Conservation (phyloP, 2,888 invertebrate species). For the Drosophila mercatorum region DNA sequence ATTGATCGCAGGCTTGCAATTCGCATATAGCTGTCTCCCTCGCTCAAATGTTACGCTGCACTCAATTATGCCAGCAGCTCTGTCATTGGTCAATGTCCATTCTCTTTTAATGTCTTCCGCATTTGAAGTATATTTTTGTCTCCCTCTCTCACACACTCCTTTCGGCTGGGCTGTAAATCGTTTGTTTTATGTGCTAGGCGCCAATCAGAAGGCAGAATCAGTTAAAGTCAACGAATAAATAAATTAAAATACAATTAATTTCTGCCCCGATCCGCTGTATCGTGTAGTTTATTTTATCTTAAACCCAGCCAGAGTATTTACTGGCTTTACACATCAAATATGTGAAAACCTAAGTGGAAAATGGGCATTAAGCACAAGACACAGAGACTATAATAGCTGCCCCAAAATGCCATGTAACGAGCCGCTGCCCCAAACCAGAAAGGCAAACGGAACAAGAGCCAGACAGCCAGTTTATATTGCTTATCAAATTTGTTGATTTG, state of each 20-base stretch:
- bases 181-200: not conserved
- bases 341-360: slow-evolving; percentile 30
- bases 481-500: slow-evolving; percentile 81
- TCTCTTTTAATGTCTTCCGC: too few species aligned
- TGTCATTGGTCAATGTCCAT: not conserved
- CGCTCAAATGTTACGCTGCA: not conserved
- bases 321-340: slow-evolving; percentile 28
- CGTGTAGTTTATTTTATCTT: slow-evolving; percentile 28
- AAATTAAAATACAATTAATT: slow-evolving; percentile 29
- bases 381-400: slow-evolving; percentile 39
- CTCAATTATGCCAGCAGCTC: not conserved
- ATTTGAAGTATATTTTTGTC: not conserved
- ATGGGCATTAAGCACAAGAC: slow-evolving; percentile 29
- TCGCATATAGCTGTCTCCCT: not conserved
- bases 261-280: slow-evolving; percentile 8
- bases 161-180: not conserved
- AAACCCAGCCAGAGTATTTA: slow-evolving; percentile 15
- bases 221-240: slow-evolving; percentile 3
- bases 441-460: slow-evolving; percentile 27
- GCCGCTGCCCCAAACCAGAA: slow-evolving; percentile 26
- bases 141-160: not conserved
- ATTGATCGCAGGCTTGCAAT: not conserved
- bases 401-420: slow-evolving; percentile 68
- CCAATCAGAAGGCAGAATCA: not conserved
- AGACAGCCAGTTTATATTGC: slow-evolving; percentile 67